Base-by-base conservation (phyloP, 2,113 vertebrate species). In the Menura novaehollandiae region DNA sequence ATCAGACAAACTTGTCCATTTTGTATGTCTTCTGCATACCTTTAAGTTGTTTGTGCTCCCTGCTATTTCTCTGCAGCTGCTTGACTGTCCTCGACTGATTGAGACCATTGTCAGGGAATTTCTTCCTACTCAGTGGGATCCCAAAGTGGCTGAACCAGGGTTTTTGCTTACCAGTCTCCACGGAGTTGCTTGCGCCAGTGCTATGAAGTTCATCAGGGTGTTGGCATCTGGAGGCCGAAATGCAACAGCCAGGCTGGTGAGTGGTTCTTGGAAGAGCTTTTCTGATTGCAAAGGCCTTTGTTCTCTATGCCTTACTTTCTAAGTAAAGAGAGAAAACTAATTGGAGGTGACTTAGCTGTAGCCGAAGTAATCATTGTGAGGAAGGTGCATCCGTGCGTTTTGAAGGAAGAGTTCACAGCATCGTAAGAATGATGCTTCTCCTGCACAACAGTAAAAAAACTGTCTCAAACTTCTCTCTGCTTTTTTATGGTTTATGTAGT, bases 131-230 rank as follows among this genome's bases (percentile, higher is more conserved):
- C 98, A 97, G 47, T 99, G 99, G 99, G 93, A 94, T 62, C 86
- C 97, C 3, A 49, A 95, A 22, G 88, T 76, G 56, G 71, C 74
- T n/a, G 92, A 97, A 63, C 92, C 91, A 30, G 97, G 97, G 6
- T 85, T 85, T 88, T 94, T 95, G 8, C 88, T 97, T 66, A 82
- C 89, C 43, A 98, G 98, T 77, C 96, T 99, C 33, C 98, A 99
- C 4, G 98, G 98, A 76, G 93, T 99, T 51, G 98, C 99, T 35
- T 98, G 98, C 30, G 97, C 99, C 64, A 73, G 91, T 30, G 98
- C 99, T 82, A 98, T 99, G 98, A 99, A 99, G 96, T 98, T 99
- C 9, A 90, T 99, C 26, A 98, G 99, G 80, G 98, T 99, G n/a
- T 95, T 99, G 97, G 99, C 99, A 28, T 98, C 98, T 11, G 98